These are phyloP conservation scores for Otus sunia DNA, from an alignment of 2,113 vertebrate species.

Conservation along the genomic window DNA sequence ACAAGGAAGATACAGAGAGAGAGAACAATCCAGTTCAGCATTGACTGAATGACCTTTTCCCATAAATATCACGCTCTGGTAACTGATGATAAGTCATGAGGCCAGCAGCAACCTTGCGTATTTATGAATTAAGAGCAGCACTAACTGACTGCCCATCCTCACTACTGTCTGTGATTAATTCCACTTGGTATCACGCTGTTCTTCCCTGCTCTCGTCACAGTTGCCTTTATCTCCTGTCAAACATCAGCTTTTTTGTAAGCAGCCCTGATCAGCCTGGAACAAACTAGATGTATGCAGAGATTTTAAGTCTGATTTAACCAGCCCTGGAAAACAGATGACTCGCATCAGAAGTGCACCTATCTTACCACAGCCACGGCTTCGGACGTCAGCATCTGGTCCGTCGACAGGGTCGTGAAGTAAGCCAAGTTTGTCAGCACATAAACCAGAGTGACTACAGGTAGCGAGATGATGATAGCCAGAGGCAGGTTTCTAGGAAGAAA, in stretches of 20 bases:
- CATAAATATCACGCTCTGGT: not conserved
- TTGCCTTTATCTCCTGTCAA: not conserved
- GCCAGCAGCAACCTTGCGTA: not conserved
- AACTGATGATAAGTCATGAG: not conserved
- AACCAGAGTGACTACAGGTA: conserved; percentile 92
- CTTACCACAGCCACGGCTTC: conserved; percentile 96
- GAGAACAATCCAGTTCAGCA: not conserved
- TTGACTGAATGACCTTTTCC: conserved; percentile 3
- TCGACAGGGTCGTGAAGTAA: conserved; percentile 93
- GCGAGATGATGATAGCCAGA: conserved; percentile 95
- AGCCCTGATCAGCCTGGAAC: not conserved
- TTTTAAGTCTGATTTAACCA: not conserved
- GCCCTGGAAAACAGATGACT: not conserved
- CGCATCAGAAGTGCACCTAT: not conserved
- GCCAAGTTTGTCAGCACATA: conserved; percentile 97
- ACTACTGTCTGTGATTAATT: not conserved
- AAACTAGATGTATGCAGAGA: not conserved
- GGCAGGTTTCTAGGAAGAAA: conserved; percentile 87
- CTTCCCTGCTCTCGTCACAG: not conserved
- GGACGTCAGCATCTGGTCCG: conserved; percentile 84
- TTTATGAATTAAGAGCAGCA: not conserved
- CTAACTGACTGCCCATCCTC: not conserved
- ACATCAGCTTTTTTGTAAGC: not conserved
- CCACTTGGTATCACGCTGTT: not conserved
- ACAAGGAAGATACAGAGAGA: not conserved